A percentile compares a stretch with the other conserved stretches of the same genome.
These are phyloP conservation scores for Sturnira hondurensis DNA, from an alignment of 2,113 vertebrate species.

Conservation along the genomic window DNA sequence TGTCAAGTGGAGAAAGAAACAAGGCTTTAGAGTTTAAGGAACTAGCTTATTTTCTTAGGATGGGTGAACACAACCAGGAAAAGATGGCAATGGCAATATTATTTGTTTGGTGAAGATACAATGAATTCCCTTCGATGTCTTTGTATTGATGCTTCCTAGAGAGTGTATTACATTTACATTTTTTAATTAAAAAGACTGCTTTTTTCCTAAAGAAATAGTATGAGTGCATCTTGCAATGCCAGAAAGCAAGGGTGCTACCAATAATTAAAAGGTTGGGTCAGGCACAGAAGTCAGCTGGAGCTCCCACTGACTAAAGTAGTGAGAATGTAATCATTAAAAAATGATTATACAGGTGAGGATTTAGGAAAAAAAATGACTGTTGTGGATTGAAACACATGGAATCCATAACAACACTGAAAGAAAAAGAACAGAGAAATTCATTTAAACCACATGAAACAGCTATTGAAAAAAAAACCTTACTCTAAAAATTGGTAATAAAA, in stretches of 20 bases:
- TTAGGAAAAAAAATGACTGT: neutral
- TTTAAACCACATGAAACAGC: neutral
- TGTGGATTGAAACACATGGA: neutral
- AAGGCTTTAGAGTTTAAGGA: neutral
- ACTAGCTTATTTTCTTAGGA: neutral
- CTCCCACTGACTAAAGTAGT: neutral
- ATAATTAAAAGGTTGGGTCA: neutral
- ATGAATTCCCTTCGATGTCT: neutral
- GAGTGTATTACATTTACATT: neutral
- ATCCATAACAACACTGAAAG: neutral
- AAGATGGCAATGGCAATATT: neutral
- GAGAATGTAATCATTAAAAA: neutral
- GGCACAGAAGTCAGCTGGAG: neutral
- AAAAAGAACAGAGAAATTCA: neutral
- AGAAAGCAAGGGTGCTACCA: neutral
- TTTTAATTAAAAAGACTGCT: slow-evolving; percentile 14
- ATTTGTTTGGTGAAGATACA: neutral
- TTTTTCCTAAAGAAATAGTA: neutral
- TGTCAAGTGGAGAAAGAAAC: neutral
- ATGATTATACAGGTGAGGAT: no score
- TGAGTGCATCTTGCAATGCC: neutral
- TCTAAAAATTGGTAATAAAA: slow-evolving; percentile 12
- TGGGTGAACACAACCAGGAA: neutral
- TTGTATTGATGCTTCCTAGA: neutral
- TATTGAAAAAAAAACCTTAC: neutral